Percentiles rank a stretch among this genome's conserved stretches.
Conservation (phyloP, 1,140 invertebrate species). For the Acromyrmex echinatior region DNA sequence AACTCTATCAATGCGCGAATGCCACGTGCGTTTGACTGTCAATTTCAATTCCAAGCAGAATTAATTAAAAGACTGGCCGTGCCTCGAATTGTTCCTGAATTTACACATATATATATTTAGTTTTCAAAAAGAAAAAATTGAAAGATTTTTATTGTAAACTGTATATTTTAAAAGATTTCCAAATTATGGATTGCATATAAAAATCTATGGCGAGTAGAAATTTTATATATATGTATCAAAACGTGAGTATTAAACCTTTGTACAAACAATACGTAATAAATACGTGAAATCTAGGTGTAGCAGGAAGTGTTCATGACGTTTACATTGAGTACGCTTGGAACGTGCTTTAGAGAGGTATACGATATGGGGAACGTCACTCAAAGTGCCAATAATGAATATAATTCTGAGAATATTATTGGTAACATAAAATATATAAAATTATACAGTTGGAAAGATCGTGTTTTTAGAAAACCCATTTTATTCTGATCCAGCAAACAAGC, state of each 20-base stretch:
- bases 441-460: not conserved
- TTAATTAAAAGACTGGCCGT: not conserved
- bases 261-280: not conserved
- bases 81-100: not conserved
- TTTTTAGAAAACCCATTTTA: not conserved
- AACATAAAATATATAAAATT: not conserved
- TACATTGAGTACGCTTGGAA: not conserved
- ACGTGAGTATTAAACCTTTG: not conserved
- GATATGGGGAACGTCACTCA: not conserved
- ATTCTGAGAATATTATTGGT: not conserved
- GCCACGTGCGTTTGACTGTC: not conserved
- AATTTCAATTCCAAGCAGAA: not conserved
- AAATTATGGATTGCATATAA: not conserved
- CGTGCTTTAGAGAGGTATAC: not conserved
- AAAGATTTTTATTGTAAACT: not conserved
- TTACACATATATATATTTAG: not conserved
- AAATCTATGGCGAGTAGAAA: not conserved
- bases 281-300: not conserved
- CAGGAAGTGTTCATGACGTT: constrained; percentile 8
- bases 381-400: not conserved
- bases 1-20: not conserved
- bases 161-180: not conserved
- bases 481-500: not conserved
- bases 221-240: not conserved
- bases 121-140: not conserved